Base-by-base conservation (phyloP, 2,113 vertebrate species). In the Felis catus region DNA sequence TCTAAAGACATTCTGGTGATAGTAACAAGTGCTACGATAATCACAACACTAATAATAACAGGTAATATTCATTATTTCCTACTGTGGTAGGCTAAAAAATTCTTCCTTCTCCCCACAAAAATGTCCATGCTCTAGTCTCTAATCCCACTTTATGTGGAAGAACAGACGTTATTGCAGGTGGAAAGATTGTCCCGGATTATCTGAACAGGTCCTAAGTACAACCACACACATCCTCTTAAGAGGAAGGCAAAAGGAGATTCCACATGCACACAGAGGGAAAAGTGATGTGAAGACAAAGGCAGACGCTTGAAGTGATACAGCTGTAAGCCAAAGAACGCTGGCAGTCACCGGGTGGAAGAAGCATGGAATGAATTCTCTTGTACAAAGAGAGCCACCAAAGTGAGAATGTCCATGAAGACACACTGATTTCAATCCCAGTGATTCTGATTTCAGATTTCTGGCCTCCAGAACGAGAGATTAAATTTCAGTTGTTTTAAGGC, bases 401-500 rank as follows among this genome's bases (percentile, higher is more conserved):
- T 3, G 39, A 79, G 39, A 33, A 73, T 58, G 25, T 33, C 10
- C 58, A 39, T 97, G 84, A 66, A 78, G 74, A 86, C 7, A 41
- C 15, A 81, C 65, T 66, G 3, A 82, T 93, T 87, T 90, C 23
- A 84, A 58, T 7, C 45, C 45, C 81, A 92, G n/a, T 36, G 41
- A 74, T 88, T 80, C 82, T 91, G 23, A 95, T 84, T 53, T 93
- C 74, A 94, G 36, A 87, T 87, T 95, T 91, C 39, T 83, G 76
- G 63, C 39, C 33, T 96, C 41, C 25, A 85, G 33, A 91, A 41
- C 19, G 45, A 79, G 66, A 96, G 53, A 97, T 89, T 81, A 92
- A 70, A 82, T 70, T 45, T 65, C n/a, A 96, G 89, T 97, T 97
- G 53, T 94, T 90, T 94, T 71, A 76, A 66, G 58, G 8, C 89